Base-by-base conservation (phyloP, 2,113 vertebrate genomes). In the Colaptes auratus region DNA sequence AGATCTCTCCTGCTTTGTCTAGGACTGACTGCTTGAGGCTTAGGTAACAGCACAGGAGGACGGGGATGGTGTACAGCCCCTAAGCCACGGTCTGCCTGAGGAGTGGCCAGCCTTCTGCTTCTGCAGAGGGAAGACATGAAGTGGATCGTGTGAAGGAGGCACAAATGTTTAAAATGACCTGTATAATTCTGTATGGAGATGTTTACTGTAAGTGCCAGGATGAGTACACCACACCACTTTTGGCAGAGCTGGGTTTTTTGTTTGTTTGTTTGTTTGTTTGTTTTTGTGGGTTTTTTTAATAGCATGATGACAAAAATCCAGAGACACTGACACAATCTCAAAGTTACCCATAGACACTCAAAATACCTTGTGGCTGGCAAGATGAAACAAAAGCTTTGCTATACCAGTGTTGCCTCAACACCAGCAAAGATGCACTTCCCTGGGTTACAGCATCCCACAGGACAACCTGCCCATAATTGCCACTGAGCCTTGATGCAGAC, bases 311-410 rank as follows among this genome's bases (percentile, higher is more conserved):
- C 82, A 91, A 89, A 93, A 95, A 75, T 85, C 33, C 87, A 84
- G 53, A 83, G 53, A 74, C 61, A 52, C 21, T 92, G 86, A 78
- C 65, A 91, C 53, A 67, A 84, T 58, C 61, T 39, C 18, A 1
- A 31, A 93, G 53, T 61, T 60, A 89, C 65, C 31, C 61, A 90
- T 53, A 75, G 5, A 56, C 7, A 82, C 77, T 86, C 42, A 71
- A 93, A 95, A 86, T 69, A 92, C 55, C 36, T 36, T 12, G 36
- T 18, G 6, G 31, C 28, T 69, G 36, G 31, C n/a, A 75, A 93
- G 66, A 65, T 44, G 60, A 91, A 86, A 72, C 23, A 72, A 92
- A 95, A 84, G 10, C 65, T 92, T 92, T 84, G 52, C 77, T 86
- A 74, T 30, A 83, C 42, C 74, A 71, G 70, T 42, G 63, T 64